Percentiles rank a stretch among this genome's conserved stretches.
Evolutionary conservation across 2,888 invertebrate species (phyloP).

Genomic region (Timandra comae): DNA sequence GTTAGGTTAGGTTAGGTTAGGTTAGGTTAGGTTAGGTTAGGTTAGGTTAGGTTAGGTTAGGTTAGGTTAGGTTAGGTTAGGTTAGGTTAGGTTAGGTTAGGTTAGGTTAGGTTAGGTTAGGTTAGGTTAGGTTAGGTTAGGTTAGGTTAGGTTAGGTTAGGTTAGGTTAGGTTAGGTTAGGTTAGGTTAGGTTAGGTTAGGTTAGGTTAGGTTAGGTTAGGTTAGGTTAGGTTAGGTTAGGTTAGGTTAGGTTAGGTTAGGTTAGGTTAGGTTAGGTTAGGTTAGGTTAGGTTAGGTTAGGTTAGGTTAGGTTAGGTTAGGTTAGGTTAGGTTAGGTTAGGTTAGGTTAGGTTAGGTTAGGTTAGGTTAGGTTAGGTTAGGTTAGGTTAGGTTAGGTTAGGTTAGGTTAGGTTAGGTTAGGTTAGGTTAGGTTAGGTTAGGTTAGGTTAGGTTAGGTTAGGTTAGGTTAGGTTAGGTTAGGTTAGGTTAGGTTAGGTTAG

Average conservation of each 20-base stretch:
- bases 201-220: background rate
- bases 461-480: background rate
- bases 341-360: background rate
- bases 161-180: background rate
- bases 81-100: background rate
- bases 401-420: background rate
- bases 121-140: background rate
- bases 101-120: background rate
- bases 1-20: background rate
- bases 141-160: background rate
- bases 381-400: background rate
- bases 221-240: background rate
- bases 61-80: background rate
- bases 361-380: background rate
- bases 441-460: background rate
- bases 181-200: background rate
- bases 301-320: background rate
- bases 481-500: background rate
- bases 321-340: background rate
- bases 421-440: background rate
- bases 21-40: background rate
- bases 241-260: background rate
- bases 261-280: background rate
- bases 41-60: background rate
- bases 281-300: background rate